Conservation (phyloP, 2,797 vertebrate genomes). For the Schizopygopsis pylzovi region DNA sequence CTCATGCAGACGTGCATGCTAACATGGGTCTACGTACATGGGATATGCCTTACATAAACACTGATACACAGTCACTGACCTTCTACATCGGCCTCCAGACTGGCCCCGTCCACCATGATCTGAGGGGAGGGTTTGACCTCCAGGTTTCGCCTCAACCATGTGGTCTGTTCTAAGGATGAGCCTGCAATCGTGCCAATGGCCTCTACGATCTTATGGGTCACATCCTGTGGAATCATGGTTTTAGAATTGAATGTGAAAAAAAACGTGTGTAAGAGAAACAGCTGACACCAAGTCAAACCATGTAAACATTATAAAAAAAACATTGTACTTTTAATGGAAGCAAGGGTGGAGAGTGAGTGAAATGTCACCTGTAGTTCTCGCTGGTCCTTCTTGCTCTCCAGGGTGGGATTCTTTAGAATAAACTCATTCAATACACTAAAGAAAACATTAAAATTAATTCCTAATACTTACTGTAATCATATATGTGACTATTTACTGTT, state of each 20-base stretch:
- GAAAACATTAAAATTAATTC: neutral
- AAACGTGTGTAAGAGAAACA: neutral
- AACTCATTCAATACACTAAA: constrained; percentile 95
- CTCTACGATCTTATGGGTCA: constrained; percentile 97
- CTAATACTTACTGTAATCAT: neutral
- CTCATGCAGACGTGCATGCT: constrained; percentile 8
- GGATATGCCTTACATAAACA: neutral
- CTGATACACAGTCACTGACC: constrained; percentile 75
- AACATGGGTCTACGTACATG: neutral
- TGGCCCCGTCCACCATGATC: constrained; percentile 92
- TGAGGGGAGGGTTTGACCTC: constrained; percentile 98
- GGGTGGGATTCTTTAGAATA: constrained; percentile 96
- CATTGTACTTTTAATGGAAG: too few species aligned
- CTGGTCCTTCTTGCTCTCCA: constrained; percentile 99
- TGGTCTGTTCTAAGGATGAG: constrained; percentile 97
- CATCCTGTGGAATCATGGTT: constrained; percentile 80
- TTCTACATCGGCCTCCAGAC: constrained; percentile 92
- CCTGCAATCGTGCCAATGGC: constrained; percentile 95
- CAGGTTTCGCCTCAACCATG: constrained; percentile 95
- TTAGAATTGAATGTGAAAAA: constrained; percentile 1
- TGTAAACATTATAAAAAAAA: neutral
- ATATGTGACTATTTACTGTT: neutral
- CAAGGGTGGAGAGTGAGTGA: neutral
- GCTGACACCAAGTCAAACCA: too few species aligned
- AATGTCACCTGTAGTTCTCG: constrained; percentile 92